These are phyloP conservation scores for Empidonax traillii DNA, from an alignment of 2,113 vertebrate species.

Conservation along the genomic window DNA sequence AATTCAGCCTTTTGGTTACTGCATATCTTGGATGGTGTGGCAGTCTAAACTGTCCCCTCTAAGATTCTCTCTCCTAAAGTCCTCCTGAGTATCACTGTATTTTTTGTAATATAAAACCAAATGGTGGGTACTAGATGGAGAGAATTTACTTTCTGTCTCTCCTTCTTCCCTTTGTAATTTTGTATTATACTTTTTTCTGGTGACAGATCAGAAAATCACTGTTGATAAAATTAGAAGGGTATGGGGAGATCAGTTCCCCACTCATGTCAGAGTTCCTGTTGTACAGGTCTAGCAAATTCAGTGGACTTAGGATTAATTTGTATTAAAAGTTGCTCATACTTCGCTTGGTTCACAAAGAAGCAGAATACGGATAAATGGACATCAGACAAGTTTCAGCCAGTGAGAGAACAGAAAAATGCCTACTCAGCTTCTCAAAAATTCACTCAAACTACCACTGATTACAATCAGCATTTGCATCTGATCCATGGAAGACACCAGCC, in stretches of 20 bases:
- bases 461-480: not conserved
- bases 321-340: not conserved
- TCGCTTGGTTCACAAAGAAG: not conserved
- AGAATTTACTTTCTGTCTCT: not conserved
- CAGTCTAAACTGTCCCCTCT: not conserved
- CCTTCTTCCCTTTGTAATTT: not conserved
- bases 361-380: not conserved
- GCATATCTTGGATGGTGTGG: not conserved
- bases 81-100: not conserved
- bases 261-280: not conserved
- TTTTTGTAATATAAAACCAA: not conserved
- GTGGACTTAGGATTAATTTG: not conserved
- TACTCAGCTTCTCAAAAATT: not conserved
- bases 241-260: rapidly evolving
- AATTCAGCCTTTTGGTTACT: not conserved
- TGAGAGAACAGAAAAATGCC: not conserved
- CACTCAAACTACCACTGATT: not conserved
- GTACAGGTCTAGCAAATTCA: not conserved
- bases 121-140: not conserved
- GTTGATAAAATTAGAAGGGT: not conserved
- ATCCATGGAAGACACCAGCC: not conserved
- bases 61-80: not conserved
- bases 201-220: not conserved
- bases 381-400: not conserved
- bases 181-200: not conserved